These are phyloP conservation scores for Loxodonta africana DNA, from an alignment of 2,113 vertebrate genomes.

Conservation along the genomic window DNA sequence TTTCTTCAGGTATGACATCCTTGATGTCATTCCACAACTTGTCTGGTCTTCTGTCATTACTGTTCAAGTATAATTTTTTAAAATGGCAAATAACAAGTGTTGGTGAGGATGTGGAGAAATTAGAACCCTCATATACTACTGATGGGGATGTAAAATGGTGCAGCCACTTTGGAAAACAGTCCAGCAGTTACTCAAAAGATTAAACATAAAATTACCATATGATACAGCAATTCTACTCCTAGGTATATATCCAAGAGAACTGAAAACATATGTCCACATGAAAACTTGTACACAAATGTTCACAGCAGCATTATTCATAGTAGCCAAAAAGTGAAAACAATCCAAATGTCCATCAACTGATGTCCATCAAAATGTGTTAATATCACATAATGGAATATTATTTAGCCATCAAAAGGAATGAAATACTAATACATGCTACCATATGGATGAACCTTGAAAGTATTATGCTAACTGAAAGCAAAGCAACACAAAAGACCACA, in stretches of 20 bases:
- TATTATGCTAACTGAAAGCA: not conserved
- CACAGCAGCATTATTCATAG: constrained; percentile 32
- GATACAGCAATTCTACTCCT: not conserved
- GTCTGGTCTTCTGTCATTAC: too few relatives aligned
- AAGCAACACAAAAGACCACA: not conserved
- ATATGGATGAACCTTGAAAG: not conserved
- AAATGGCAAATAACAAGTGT: constrained; percentile 49
- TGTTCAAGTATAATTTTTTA: not conserved
- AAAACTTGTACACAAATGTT: not conserved
- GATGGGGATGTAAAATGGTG: not conserved
- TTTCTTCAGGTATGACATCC: too few relatives aligned
- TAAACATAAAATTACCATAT: not conserved
- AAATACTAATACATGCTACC: constrained; percentile 6
- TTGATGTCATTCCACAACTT: too few relatives aligned
- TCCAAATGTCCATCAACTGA: not conserved
- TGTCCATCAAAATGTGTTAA: not conserved
- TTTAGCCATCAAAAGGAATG: not conserved
- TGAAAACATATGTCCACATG: not conserved
- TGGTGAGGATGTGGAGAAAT: constrained; percentile 13
- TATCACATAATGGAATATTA: not conserved
- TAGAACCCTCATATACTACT: not conserved
- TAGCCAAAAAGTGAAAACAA: constrained; percentile 6
- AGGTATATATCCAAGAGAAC: constrained; percentile 28
- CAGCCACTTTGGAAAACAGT: not conserved
- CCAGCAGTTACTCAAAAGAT: constrained; percentile 30